Conservation (phyloP, 2,888 invertebrate species). For the Portevinia maculata region DNA sequence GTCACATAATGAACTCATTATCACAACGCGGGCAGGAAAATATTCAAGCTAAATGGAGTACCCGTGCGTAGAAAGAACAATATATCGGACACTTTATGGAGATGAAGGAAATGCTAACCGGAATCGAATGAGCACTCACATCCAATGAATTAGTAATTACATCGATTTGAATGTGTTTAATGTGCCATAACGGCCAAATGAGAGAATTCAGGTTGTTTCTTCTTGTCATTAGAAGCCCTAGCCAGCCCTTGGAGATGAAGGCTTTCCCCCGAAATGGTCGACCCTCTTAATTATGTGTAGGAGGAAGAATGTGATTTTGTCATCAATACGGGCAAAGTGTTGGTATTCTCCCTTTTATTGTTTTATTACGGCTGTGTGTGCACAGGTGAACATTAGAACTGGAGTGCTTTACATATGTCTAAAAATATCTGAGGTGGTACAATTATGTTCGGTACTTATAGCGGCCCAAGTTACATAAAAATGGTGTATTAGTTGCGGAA, state of each 20-base stretch:
- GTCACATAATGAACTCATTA: conserved; percentile 50
- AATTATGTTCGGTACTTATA: conserved; percentile 5
- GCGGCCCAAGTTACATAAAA: background rate
- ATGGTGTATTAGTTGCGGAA: conserved; percentile 3
- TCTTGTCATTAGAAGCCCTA: conserved; percentile 15
- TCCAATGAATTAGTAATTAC: conserved; percentile 62
- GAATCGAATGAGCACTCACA: conserved; percentile 11
- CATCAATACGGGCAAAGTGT: background rate
- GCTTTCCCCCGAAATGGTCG: background rate
- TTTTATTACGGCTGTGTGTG: background rate
- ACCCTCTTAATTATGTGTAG: conserved; percentile 1
- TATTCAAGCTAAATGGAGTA: background rate
- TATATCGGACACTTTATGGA: background rate
- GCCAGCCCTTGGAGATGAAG: background rate
- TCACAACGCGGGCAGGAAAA: background rate
- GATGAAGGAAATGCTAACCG: conserved; percentile 1
- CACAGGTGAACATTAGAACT: conserved; percentile 17
- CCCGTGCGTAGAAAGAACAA: background rate
- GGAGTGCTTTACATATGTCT: conserved; percentile 2
- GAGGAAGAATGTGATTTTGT: conserved; percentile 6
- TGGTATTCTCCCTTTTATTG: background rate
- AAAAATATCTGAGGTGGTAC: conserved; percentile 5
- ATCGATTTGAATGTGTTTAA: conserved; percentile 56
- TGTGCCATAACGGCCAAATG: conserved; percentile 32
- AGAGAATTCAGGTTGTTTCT: conserved; percentile 11